Percentiles rank a stretch among this genome's conserved stretches.
Evolutionary conservation across 2,113 vertebrate genomes (phyloP).

Genomic region (Saguinus imperator): DNA sequence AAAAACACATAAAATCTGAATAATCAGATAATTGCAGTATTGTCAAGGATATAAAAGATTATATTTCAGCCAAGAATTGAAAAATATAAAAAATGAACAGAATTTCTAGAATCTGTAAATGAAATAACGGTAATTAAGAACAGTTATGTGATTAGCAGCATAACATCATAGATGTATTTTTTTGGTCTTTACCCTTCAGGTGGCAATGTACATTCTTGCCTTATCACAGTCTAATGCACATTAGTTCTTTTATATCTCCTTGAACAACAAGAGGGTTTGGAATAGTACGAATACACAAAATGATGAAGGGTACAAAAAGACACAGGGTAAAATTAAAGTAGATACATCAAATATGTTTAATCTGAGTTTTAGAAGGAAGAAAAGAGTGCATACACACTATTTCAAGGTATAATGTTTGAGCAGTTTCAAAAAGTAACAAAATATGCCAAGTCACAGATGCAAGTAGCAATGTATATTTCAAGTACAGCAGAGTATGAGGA

Average conservation of each 20-base stretch:
- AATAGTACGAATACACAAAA: not conserved
- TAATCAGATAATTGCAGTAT: not conserved
- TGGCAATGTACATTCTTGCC: not conserved
- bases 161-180: not conserved
- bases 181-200: not conserved
- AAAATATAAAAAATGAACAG: not conserved
- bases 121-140: not conserved
- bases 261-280: not conserved
- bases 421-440: not conserved
- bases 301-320: not conserved
- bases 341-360: not conserved
- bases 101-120: not conserved
- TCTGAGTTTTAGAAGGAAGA: not conserved
- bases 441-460: not conserved
- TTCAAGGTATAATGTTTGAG: not conserved
- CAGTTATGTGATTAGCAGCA: not conserved
- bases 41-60: not conserved
- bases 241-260: not conserved
- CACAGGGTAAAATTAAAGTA: not conserved
- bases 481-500: not conserved
- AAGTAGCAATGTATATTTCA: not conserved
- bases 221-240: not conserved
- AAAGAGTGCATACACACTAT: not conserved
- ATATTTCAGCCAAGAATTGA: not conserved
- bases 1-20: not conserved